Evolutionary conservation across 2,113 vertebrate species (phyloP), one percentile per base, ranked within the genome.

Genomic region (Amia ocellicauda): DNA sequence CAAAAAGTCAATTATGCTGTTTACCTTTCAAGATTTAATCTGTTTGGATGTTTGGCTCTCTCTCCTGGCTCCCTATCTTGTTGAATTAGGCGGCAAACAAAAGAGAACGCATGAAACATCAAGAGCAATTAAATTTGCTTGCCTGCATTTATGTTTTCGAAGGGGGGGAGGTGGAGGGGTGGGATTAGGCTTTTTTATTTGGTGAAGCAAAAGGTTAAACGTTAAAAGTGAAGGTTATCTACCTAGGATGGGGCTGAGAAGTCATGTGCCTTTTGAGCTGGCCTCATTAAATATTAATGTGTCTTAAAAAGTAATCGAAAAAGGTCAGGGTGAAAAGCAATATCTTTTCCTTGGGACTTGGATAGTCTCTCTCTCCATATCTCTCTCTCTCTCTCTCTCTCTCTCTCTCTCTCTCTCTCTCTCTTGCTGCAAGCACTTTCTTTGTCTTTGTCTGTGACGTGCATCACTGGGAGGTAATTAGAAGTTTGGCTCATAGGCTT

Each of bases 261-360:
- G 31, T 28, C 8, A 11, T 27, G 19, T 22, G 16, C 20, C 29
- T 22, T 51, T 16, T 20, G 26, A 36, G 17, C 67, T 54, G 36
- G 52, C 64, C 73, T 73, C 63, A 82, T 85, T 77, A 76, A 80
- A 80, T 78, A 75, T 83, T 72, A 84, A 84, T 83, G 68, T 68
- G 64, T 9, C 17, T 20, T 17, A 56, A 20, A 13, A 57, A 57
- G 42, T 14, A 62, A 58, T 69, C 80, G 73, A 83, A 70, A n/a
- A 67, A 69, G 80, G 79, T 82, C 81, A 83, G 71, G 77, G 76
- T 57, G 72, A 70, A 73, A 54, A 78, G 71, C 55, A 62, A 66
- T 64, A 63, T 74, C 73, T 81, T 65, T 76, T 78, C 67, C 26
- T 2, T 28, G 42, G 66, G 40, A 59, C 62, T 73, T 29, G 81